A percentile compares a stretch with the other conserved stretches of the same genome.
phyloP scores from a whole-genome alignment of 2,888 invertebrate genomes.

The Epinotia brunnichana region DNA sequence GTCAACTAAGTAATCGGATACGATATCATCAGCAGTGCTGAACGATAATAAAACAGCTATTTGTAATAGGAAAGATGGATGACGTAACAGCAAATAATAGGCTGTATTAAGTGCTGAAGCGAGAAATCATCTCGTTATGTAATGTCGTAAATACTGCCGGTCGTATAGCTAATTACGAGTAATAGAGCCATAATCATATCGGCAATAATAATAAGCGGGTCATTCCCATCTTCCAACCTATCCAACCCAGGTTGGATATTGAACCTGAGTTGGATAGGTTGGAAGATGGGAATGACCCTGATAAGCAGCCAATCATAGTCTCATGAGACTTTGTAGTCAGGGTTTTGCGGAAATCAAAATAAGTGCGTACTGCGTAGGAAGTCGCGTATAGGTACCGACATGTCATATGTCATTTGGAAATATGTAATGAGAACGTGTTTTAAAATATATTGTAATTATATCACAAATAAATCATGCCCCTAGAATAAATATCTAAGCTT shows the following conservation, averaged over 20 bases:
- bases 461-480: background rate
- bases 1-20: conserved; percentile 38
- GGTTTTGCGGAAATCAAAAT: background rate
- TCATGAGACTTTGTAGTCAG: background rate
- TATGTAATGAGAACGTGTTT: conserved; percentile 5
- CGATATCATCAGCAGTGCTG: conserved; percentile 37
- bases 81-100: conserved; percentile 34
- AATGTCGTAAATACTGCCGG: conserved; percentile 34
- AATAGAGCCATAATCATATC: conserved; percentile 13
- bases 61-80: conserved; percentile 38
- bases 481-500: background rate
- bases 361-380: conserved; percentile 2
- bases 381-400: background rate
- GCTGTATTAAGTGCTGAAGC: conserved; percentile 37
- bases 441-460: background rate
- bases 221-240: no score
- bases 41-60: conserved; percentile 28
- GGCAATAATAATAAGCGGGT: conserved; percentile 5
- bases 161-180: conserved; percentile 32
- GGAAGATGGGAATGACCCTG: no score
- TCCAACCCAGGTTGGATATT: no score
- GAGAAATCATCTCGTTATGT: conserved; percentile 39
- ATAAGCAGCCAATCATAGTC: conserved; percentile 20
- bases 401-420: background rate
- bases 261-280: no score